These are phyloP conservation scores for Oxyura jamaicensis DNA, from an alignment of 2,113 vertebrate genomes.

Conservation along the genomic window DNA sequence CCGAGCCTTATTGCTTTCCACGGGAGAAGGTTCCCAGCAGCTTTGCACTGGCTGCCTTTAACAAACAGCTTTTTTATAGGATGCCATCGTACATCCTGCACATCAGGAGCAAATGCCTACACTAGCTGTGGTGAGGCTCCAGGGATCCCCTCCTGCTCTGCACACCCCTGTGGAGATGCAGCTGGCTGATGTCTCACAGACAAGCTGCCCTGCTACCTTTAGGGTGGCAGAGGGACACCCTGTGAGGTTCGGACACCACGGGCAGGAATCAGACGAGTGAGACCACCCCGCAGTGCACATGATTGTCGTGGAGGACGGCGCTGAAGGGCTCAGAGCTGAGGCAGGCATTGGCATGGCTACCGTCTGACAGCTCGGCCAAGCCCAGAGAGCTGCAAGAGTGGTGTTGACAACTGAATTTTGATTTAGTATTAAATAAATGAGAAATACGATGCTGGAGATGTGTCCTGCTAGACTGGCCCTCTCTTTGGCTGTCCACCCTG, in stretches of 20 bases:
- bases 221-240: not conserved
- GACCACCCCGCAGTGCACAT: rapidly evolving
- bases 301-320: not conserved
- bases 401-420: not conserved
- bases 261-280: not conserved
- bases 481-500: not conserved
- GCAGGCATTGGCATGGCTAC: not conserved
- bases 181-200: not conserved
- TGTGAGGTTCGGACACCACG: rapidly evolving
- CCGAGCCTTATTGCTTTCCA: not conserved
- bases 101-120: not conserved
- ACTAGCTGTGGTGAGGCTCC: not conserved
- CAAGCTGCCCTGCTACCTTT: not conserved
- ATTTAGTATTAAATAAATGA: not conserved
- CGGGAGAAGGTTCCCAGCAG: not conserved
- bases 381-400: rapidly evolving
- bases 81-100: not conserved
- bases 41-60: not conserved
- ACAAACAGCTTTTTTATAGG: not conserved
- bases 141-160: not conserved
- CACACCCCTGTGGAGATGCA: not conserved
- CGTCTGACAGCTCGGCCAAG: not conserved
- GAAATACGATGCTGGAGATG: not conserved
- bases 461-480: not conserved
- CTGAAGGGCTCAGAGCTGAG: not conserved